phyloP scores from a whole-genome alignment of 2,113 vertebrate species.

The Albula glossodonta region DNA sequence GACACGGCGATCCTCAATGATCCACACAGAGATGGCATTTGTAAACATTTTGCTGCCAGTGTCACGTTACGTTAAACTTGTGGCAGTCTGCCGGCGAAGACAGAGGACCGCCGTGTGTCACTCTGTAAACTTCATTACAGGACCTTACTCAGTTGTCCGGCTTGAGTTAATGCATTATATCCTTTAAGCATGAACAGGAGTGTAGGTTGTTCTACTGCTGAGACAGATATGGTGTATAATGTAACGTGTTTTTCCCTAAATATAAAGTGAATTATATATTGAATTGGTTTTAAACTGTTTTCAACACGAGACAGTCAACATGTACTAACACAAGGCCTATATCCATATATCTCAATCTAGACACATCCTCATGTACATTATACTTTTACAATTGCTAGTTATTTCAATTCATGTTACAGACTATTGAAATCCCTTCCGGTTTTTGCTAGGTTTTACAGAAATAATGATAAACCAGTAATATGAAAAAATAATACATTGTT shows the following conservation, averaged over 20 bases:
- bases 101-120: not conserved
- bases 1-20: slow-evolving; percentile 6
- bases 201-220: not conserved
- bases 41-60: slow-evolving; percentile 4
- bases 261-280: not conserved
- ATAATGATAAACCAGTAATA: too few relatives aligned
- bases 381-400: too few relatives aligned
- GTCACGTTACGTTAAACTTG: not conserved
- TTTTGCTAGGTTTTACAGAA: too few relatives aligned
- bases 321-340: too few relatives aligned
- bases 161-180: slow-evolving; percentile 1
- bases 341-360: not conserved
- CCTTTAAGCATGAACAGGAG: not conserved
- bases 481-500: too few relatives aligned
- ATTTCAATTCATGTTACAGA: too few relatives aligned
- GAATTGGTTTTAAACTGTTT: not conserved
- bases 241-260: not conserved
- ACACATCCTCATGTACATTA: not conserved
- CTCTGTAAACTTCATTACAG: not conserved
- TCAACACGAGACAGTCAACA: not conserved
- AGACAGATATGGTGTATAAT: not conserved
- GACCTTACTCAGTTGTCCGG: not conserved
- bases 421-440: too few relatives aligned
- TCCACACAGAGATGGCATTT: not conserved
- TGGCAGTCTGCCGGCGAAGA: not conserved